These are phyloP conservation scores for Pectinophora gossypiella DNA, from an alignment of 1,140 invertebrate species.

Conservation along the genomic window DNA sequence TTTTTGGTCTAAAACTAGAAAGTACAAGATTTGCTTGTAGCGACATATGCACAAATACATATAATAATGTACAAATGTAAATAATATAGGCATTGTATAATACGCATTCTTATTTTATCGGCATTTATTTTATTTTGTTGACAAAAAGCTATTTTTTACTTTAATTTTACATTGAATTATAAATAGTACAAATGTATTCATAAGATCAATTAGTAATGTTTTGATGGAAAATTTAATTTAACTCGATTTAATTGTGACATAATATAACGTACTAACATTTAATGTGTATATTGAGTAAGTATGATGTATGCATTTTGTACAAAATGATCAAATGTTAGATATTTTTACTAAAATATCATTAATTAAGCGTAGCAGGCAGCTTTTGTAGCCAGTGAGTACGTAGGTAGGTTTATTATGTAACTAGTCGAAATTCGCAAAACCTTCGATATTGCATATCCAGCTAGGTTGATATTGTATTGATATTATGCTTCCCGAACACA, in stretches of 20 bases:
- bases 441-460: slow-evolving; percentile 37
- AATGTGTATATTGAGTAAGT: slow-evolving; percentile 28
- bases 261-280: slow-evolving; percentile 24
- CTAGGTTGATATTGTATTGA: slow-evolving; percentile 49
- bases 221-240: neutral
- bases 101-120: slow-evolving; percentile 22
- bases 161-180: slow-evolving; percentile 38
- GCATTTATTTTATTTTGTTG: slow-evolving; percentile 36
- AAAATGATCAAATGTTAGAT: slow-evolving; percentile 47
- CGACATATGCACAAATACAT: neutral
- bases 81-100: slow-evolving; percentile 1
- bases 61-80: slow-evolving; percentile 2
- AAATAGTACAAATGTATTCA: slow-evolving; percentile 64
- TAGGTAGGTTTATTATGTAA: slow-evolving; percentile 17
- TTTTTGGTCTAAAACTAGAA: neutral
- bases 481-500: slow-evolving; percentile 27
- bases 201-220: neutral
- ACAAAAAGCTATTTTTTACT: slow-evolving; percentile 24
- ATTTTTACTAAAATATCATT: slow-evolving; percentile 55
- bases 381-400: slow-evolving; percentile 51
- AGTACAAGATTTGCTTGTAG: neutral
- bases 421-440: slow-evolving; percentile 48
- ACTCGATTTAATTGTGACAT: neutral
- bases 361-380: slow-evolving; percentile 42
- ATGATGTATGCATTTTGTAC: slow-evolving; percentile 58